phyloP scores from a whole-genome alignment of 2,113 vertebrate species.

The Coreoperca whiteheadi region DNA sequence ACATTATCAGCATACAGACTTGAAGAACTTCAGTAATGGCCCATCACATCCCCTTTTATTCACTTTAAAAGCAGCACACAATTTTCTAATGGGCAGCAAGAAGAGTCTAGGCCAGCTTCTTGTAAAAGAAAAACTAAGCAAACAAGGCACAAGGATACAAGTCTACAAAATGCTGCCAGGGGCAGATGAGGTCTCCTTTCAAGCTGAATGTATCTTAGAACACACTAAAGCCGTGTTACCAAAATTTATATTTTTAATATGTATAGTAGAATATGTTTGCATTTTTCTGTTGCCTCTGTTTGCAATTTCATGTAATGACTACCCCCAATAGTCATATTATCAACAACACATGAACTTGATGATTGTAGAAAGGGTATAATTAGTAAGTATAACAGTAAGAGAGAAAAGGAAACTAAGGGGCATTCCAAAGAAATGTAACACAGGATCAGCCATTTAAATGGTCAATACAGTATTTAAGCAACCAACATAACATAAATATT shows the following conservation, averaged over 20 bases:
- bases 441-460: neutral
- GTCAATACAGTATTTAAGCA: neutral
- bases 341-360: neutral
- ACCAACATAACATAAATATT: neutral
- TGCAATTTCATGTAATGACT: neutral
- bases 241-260: neutral
- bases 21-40: conserved; percentile 40
- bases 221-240: neutral
- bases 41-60: conserved; percentile 34
- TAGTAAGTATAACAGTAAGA: neutral
- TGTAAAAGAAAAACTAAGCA: conserved; percentile 26
- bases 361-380: neutral
- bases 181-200: neutral
- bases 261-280: neutral
- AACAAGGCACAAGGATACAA: conserved; percentile 2
- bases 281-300: neutral
- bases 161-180: conserved; percentile 20
- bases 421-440: neutral
- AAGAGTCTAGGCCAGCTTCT: conserved; percentile 12
- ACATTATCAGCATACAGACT: conserved; percentile 22
- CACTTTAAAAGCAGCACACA: conserved; percentile 34
- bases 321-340: neutral
- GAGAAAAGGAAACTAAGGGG: neutral
- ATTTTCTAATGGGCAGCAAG: conserved; percentile 28
- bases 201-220: neutral